Evolutionary conservation across 2,797 vertebrate genomes (phyloP).

Genomic region (Neoniphon sammara): DNA sequence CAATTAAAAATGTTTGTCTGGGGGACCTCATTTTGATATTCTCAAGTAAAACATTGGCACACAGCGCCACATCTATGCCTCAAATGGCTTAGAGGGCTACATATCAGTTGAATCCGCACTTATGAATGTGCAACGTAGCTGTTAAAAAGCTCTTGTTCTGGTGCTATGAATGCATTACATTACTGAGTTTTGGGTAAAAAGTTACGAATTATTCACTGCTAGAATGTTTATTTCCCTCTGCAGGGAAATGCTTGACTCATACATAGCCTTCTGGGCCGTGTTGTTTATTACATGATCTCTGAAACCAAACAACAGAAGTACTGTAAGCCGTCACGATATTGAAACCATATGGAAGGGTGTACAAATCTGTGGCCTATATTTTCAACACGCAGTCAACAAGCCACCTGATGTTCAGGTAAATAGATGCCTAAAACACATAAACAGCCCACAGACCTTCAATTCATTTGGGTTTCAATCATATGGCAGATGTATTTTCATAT

Average conservation of each 20-base stretch:
- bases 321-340: background rate
- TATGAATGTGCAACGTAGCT: background rate
- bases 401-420: constrained; percentile 53
- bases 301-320: background rate
- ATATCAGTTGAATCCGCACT: background rate
- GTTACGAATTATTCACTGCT: background rate
- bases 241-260: background rate
- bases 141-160: background rate
- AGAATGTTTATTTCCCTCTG: background rate
- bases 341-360: constrained; percentile 28
- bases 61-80: background rate
- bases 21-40: background rate
- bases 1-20: no score
- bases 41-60: background rate
- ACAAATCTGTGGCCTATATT: constrained; percentile 8
- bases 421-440: constrained; percentile 16
- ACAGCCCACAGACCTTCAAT: background rate
- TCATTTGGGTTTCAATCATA: constrained; percentile 11
- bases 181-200: background rate
- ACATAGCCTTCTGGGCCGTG: background rate
- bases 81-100: background rate
- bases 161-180: background rate
- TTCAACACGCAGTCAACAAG: constrained; percentile 18
- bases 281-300: background rate
- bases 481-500: constrained; percentile 27